A percentile compares a stretch with the other conserved stretches of the same genome.
Conservation (phyloP, 1,140 invertebrate species). For the Sinella curviseta region DNA sequence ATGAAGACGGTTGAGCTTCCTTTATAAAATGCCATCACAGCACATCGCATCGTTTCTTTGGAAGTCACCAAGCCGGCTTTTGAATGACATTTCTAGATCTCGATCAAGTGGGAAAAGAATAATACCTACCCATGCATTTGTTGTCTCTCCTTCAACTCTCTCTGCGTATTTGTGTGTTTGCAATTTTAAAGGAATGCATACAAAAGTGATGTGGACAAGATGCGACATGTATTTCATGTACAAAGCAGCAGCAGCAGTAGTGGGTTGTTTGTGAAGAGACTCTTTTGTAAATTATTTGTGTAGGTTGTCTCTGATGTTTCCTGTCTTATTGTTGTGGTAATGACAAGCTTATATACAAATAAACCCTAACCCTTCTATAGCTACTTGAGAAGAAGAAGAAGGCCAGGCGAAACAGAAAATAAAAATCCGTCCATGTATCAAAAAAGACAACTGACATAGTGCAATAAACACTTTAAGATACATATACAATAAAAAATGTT, state of each 20-base stretch:
- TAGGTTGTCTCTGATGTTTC: background rate
- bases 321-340: background rate
- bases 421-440: background rate
- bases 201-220: no score
- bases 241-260: no score
- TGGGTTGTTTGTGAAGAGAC: no score
- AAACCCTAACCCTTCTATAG: no score
- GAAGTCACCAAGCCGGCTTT: constrained; percentile 1
- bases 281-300: background rate
- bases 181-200: background rate
- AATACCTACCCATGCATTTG: background rate
- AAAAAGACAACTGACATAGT: background rate
- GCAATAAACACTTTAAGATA: background rate
- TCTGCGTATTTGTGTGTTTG: background rate
- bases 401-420: no score
- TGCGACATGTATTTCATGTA: no score
- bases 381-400: no score
- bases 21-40: background rate
- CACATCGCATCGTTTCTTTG: background rate
- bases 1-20: background rate
- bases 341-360: background rate
- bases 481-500: no score
- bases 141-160: background rate
- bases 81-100: constrained; percentile 5
- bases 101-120: background rate